Evolutionary conservation across 2,888 invertebrate genomes (phyloP).

Genomic region (Allygus modestus): DNA sequence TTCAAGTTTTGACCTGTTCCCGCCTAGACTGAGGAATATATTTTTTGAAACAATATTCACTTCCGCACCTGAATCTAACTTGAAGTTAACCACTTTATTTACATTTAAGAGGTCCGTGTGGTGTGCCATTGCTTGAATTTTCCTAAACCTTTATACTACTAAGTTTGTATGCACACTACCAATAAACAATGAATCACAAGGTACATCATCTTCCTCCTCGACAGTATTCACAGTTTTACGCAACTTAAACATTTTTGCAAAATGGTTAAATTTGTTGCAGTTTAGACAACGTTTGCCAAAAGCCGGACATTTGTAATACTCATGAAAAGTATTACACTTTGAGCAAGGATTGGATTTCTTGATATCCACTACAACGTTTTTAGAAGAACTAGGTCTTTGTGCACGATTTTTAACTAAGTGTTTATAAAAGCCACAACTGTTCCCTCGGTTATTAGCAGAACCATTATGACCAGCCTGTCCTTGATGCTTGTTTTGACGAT

Average conservation of each 20-base stretch:
- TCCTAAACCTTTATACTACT: not conserved
- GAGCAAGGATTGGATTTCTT: conserved; percentile 8
- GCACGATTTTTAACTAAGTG: not conserved
- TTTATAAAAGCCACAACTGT: no score
- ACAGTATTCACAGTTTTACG: not conserved
- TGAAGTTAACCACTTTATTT: not conserved
- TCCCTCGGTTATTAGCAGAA: not conserved
- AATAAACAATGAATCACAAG: not conserved
- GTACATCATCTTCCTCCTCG: not conserved
- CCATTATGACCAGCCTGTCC: not conserved
- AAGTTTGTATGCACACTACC: not conserved
- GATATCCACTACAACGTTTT: not conserved
- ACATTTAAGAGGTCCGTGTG: not conserved
- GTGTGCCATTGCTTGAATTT: not conserved
- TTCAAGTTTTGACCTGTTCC: not conserved
- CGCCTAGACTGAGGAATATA: not conserved
- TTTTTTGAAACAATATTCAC: not conserved
- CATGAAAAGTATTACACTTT: not conserved
- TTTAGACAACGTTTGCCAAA: conserved; percentile 25
- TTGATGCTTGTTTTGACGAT: not conserved
- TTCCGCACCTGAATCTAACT: not conserved
- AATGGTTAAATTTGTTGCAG: conserved; percentile 36
- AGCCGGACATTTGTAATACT: not conserved
- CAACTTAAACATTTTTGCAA: not conserved
- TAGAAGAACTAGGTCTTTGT: not conserved